A percentile compares a stretch with the other conserved stretches of the same genome.
Evolutionary conservation across 1,140 invertebrate species (phyloP).

Genomic region (Mercenaria mercenaria): DNA sequence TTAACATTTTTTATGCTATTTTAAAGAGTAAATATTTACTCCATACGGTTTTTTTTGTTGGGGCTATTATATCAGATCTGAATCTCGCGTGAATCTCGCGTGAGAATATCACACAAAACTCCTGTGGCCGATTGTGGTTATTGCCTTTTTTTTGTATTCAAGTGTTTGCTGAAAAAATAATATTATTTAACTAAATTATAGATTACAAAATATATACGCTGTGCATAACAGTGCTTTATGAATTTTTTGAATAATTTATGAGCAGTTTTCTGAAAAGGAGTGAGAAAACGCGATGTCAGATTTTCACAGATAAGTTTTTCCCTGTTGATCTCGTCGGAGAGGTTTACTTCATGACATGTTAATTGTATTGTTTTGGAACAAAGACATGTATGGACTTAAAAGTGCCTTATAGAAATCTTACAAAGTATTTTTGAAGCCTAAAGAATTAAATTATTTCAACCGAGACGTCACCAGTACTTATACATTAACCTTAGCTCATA

Average conservation of each 20-base stretch:
- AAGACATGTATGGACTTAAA: too few species aligned
- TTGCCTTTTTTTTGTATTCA: not conserved
- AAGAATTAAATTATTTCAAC: too few species aligned
- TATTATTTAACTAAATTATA: constrained; percentile 14
- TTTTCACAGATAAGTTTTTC: constrained; percentile 26
- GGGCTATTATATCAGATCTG: not conserved
- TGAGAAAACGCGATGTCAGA: not conserved
- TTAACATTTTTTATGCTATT: not conserved
- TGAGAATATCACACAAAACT: not conserved
- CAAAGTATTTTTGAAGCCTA: too few species aligned
- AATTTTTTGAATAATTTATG: constrained; percentile 10
- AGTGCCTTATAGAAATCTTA: too few species aligned
- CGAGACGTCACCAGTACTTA: too few species aligned
- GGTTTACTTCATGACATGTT: not conserved
- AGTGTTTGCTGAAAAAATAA: constrained; percentile 3
- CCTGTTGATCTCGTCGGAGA: not conserved
- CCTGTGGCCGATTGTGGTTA: not conserved
- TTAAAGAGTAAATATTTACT: constrained; percentile 12
- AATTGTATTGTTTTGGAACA: not conserved
- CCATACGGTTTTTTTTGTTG: not conserved
- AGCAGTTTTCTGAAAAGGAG: not conserved
- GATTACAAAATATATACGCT: not conserved
- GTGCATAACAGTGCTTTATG: not conserved
- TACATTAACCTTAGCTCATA: too few species aligned
- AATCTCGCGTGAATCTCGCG: not conserved